phyloP scores from a whole-genome alignment of 2,888 invertebrate genomes.

The Ischnus inquisitorius region DNA sequence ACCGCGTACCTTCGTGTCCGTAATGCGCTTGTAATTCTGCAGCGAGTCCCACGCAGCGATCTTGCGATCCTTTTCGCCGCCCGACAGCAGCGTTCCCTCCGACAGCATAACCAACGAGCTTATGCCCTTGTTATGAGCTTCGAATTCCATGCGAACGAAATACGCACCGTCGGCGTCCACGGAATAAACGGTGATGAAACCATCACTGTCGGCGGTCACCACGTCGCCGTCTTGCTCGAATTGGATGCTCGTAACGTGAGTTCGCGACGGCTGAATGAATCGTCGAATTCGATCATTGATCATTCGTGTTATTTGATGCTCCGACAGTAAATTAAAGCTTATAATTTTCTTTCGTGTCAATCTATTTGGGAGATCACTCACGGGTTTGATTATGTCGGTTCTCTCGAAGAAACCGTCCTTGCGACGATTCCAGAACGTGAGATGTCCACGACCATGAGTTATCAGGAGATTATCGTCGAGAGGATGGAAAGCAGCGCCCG shows the following conservation, averaged over 20 bases:
- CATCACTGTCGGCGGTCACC: slow-evolving; percentile 96
- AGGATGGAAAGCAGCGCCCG: slow-evolving; percentile 96
- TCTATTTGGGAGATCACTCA: slow-evolving; percentile 78
- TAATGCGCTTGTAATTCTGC: slow-evolving; percentile 95
- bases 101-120: slow-evolving; percentile 95
- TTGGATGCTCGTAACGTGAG: slow-evolving; percentile 94
- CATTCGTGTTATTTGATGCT: background rate
- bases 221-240: slow-evolving; percentile 97
- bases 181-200: slow-evolving; percentile 96
- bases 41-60: slow-evolving; percentile 97
- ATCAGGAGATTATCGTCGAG: slow-evolving; percentile 96
- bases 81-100: slow-evolving; percentile 95
- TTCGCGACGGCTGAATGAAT: slow-evolving; percentile 90
- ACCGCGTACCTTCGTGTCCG: slow-evolving; percentile 92
- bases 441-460: slow-evolving; percentile 95
- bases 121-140: slow-evolving; percentile 95
- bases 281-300: background rate
- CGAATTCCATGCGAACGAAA: slow-evolving; percentile 95
- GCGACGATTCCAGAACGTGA: slow-evolving; percentile 96
- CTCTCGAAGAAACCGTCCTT: slow-evolving; percentile 96
- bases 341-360: slow-evolving; percentile 10
- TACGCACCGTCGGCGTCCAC: slow-evolving; percentile 96
- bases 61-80: slow-evolving; percentile 95
- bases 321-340: too few relatives aligned
- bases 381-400: slow-evolving; percentile 95